phyloP scores from a whole-genome alignment of 2,888 invertebrate species.

The Metalampra italica region DNA sequence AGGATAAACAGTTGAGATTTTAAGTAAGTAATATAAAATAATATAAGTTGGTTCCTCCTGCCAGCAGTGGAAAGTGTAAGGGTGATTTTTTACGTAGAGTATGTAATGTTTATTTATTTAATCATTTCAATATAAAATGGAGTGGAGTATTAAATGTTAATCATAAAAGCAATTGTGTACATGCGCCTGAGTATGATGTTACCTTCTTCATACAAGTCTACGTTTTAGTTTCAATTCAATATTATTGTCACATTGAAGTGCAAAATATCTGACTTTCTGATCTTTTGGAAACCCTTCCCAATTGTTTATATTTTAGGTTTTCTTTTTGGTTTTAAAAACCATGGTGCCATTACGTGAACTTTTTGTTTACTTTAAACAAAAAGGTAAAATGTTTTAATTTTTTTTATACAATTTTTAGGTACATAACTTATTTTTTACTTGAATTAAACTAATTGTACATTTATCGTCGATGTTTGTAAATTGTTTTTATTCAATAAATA shows the following conservation, averaged over 20 bases:
- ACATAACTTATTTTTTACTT: constrained; percentile 10
- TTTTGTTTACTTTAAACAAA: constrained; percentile 4
- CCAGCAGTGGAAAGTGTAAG: no score
- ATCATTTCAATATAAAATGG: no score
- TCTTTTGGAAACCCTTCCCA: constrained; percentile 41
- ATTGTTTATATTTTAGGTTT: constrained; percentile 12
- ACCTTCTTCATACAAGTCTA: no score
- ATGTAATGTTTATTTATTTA: no score
- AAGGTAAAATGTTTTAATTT: neutral
- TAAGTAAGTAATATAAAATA: no score
- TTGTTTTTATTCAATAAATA: constrained; percentile 20
- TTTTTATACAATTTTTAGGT: constrained; percentile 8
- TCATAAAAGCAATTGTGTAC: no score
- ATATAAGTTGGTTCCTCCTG: no score
- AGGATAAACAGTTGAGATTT: no score
- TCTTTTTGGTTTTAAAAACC: constrained; percentile 33
- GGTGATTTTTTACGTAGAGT: no score
- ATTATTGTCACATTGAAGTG: constrained; percentile 6
- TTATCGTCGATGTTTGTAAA: constrained; percentile 18
- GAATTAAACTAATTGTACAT: constrained; percentile 12
- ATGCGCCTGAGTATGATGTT: no score
- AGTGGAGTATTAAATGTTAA: no score
- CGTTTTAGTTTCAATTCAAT: neutral
- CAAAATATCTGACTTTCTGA: constrained; percentile 25
- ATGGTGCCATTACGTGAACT: constrained; percentile 61